phyloP scores from a whole-genome alignment of 2,888 invertebrate species.

The Cryptophagus acutangulus region DNA sequence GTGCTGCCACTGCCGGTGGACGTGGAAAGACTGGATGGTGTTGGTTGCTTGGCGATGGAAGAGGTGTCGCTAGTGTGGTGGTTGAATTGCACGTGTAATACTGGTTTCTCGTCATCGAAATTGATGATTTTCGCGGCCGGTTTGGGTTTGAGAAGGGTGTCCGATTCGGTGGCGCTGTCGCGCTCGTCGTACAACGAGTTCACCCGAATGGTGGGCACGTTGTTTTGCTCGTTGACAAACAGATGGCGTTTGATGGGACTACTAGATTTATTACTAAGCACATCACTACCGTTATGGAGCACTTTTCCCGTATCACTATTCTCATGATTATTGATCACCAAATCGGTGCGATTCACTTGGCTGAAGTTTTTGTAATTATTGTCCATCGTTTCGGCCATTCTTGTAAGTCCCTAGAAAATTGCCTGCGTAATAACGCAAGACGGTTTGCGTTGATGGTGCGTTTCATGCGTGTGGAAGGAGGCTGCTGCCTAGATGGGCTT shows the following conservation, averaged over 20 bases:
- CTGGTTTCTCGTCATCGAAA: conserved; percentile 40
- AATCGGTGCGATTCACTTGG: conserved; percentile 25
- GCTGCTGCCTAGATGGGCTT: conserved; percentile 34
- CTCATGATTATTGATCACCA: conserved; percentile 16
- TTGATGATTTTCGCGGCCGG: conserved; percentile 21
- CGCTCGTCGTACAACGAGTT: conserved; percentile 23
- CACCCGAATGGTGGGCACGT: conserved; percentile 20
- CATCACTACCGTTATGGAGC: conserved; percentile 11
- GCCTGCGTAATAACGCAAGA: conserved; percentile 45
- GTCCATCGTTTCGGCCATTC: conserved; percentile 45
- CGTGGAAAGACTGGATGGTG: conserved; percentile 42
- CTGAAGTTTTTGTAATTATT: conserved; percentile 23
- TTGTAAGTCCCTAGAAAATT: conserved; percentile 47
- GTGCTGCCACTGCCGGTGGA: conserved; percentile 38
- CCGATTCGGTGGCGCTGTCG: neutral
- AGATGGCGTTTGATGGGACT: no score
- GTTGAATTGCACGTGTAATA: conserved; percentile 58
- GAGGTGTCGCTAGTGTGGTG: conserved; percentile 41
- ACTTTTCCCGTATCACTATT: conserved; percentile 9
- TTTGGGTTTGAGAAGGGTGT: neutral
- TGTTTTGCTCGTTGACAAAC: conserved; percentile 29
- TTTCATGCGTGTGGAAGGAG: conserved; percentile 42
- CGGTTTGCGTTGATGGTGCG: conserved; percentile 28
- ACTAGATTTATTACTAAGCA: no score
- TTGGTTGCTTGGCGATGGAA: conserved; percentile 23